Evolutionary conservation across 2,888 invertebrate species (phyloP).

Genomic region (Silvanus unidentatus): DNA sequence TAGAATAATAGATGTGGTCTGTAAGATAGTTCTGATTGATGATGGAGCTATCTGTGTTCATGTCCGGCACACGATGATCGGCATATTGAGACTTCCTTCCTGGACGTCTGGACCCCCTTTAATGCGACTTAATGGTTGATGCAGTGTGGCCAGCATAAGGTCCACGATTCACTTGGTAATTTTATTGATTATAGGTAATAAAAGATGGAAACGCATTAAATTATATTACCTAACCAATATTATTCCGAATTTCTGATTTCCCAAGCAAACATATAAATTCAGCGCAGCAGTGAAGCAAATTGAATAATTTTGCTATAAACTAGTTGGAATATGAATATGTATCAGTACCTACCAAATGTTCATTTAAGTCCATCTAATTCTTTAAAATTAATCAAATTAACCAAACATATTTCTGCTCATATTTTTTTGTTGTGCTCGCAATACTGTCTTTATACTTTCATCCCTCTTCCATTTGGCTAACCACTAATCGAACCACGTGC

Average conservation of each 20-base stretch:
- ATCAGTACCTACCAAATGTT: too few relatives aligned
- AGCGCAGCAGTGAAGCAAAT: too few relatives aligned
- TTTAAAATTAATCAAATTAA: too few relatives aligned
- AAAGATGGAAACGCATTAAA: conserved; percentile 17
- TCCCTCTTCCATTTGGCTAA: conserved; percentile 22
- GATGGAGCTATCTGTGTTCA: conserved; percentile 40
- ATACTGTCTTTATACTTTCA: too few relatives aligned
- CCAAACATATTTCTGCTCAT: too few relatives aligned
- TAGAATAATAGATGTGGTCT: conserved; percentile 36
- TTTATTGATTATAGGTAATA: conserved; percentile 28
- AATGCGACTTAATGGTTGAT: conserved; percentile 4
- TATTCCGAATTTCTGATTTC: conserved; percentile 4
- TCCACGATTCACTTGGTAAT: conserved; percentile 32
- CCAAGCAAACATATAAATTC: conserved; percentile 15
- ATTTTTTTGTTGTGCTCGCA: too few relatives aligned
- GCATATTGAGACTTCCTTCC: conserved; percentile 47
- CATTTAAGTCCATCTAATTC: too few relatives aligned
- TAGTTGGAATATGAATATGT: too few relatives aligned
- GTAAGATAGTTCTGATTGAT: conserved; percentile 45
- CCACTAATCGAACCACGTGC: conserved; percentile 32
- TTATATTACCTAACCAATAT: conserved; percentile 14
- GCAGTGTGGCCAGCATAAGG: conserved; percentile 21
- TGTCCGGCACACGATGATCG: conserved; percentile 43
- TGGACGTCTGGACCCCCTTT: conserved; percentile 30
- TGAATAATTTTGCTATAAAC: too few relatives aligned